These are phyloP conservation scores for Zapornia atra DNA, from an alignment of 2,113 vertebrate species.

Conservation along the genomic window DNA sequence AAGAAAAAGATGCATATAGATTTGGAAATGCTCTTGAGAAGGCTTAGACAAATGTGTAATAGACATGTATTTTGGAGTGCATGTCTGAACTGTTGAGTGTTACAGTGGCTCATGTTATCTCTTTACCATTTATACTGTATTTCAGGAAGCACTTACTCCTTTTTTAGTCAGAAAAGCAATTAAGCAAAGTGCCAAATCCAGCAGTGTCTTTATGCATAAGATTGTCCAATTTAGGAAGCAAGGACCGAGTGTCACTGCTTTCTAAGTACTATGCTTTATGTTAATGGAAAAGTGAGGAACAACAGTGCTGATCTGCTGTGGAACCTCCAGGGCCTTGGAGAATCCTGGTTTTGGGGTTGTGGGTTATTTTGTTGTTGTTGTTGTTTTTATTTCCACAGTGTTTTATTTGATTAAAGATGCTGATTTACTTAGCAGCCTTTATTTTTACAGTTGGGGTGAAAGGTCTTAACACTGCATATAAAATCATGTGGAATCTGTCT, in stretches of 20 bases:
- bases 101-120: not conserved
- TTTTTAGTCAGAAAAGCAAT: slow-evolving; percentile 19
- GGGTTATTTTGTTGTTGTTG: not conserved
- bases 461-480: slow-evolving; percentile 46
- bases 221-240: not conserved
- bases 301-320: not conserved
- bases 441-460: slow-evolving; percentile 40
- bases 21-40: slow-evolving; percentile 30
- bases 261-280: not conserved
- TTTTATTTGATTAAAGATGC: slow-evolving; percentile 27
- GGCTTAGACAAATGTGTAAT: slow-evolving; percentile 5
- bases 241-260: not conserved
- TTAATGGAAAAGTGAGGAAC: not conserved
- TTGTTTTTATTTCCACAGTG: not conserved
- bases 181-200: slow-evolving; percentile 73
- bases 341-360: not conserved
- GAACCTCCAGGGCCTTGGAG: not conserved
- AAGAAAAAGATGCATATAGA: slow-evolving; percentile 13
- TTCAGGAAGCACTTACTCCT: slow-evolving; percentile 19
- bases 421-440: slow-evolving; percentile 25
- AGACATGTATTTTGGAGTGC: slow-evolving; percentile 25
- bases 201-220: slow-evolving; percentile 43
- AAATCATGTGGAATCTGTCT: slow-evolving; percentile 10
- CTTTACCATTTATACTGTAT: slow-evolving; percentile 24
- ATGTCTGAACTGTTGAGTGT: not conserved